Base-by-base conservation (phyloP, 2,113 vertebrate species). In the Craseonycteris thonglongyai region DNA sequence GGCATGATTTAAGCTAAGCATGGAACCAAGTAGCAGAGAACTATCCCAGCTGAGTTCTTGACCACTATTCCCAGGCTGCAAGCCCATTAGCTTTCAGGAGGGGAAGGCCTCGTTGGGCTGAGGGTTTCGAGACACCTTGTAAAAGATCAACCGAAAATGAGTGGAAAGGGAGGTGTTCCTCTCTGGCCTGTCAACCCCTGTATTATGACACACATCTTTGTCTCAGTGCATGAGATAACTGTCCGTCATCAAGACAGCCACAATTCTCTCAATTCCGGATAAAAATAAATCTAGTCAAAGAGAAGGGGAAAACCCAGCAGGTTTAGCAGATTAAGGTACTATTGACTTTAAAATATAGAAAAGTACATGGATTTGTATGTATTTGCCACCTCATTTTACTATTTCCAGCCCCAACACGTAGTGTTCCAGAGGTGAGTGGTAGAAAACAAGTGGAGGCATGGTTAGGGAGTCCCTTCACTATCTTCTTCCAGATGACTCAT, bases 181-280 rank as follows among this genome's bases (percentile, higher is more conserved):
- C 88, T 95, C 91, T 95, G 96, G 93, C 26, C 59, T 92, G 54
- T 87, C 89, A 94, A 75, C 82, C 58, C 49, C 72, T 61, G 66
- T 80, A 85, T 79, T 85, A 88, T 92, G 65, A 90, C 7, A 82
- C 96, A 97, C 95, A 96, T 93, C 95, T 98, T 76, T 96, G 91
- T 79, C 97, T 96, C 33, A 0, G 45, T 72, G 83, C 97, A 93
- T 97, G 97, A 97, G 96, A 97, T 68, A 94, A 86, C 65, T 7
- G 97, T 98, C 97, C 97, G 97, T 98, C 96, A 96, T 98, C 97
- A 98, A 98, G 98, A 98, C 98, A 98, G 98, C 97, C 96, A 98
- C 96, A 97, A 96, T 97, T 97, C 97, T 97, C 97, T 98, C 95
- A 96, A 98, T 97, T 96, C 95, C 97, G 97, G 97, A 98, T 98